Conservation (phyloP, 92 coral and sea anemone genomes). For the Pocillopora meandrina region DNA sequence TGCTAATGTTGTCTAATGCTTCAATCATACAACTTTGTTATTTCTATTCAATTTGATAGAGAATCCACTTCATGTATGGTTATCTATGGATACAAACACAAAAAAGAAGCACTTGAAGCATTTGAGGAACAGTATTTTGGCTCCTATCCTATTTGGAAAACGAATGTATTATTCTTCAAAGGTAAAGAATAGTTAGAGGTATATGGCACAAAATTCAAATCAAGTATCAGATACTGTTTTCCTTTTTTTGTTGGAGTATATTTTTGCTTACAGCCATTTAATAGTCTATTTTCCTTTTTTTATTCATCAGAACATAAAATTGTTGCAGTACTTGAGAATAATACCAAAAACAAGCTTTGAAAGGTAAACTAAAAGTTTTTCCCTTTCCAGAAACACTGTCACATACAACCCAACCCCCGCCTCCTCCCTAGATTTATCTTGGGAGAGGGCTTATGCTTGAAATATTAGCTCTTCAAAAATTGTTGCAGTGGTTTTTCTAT, state of each 20-base stretch:
- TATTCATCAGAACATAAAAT: slow-evolving; percentile 10
- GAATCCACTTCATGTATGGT: slow-evolving; percentile 46
- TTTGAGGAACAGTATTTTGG: slow-evolving; percentile 62
- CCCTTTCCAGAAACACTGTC: too few species aligned
- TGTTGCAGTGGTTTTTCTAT: too few species aligned
- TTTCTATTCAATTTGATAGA: neutral
- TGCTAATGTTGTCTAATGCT: too few species aligned
- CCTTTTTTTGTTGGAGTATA: neutral
- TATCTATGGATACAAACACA: slow-evolving; percentile 39
- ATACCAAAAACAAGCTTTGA: slow-evolving; percentile 18
- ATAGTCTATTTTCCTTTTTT: neutral
- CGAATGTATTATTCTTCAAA: slow-evolving; percentile 61
- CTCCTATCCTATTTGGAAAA: slow-evolving; percentile 68
- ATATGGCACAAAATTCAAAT: neutral
- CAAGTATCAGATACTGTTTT: neutral
- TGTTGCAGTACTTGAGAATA: slow-evolving; percentile 5
- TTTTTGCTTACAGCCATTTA: neutral
- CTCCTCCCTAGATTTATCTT: too few species aligned
- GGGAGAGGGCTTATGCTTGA: too few species aligned
- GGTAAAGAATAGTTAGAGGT: slow-evolving; percentile 6
- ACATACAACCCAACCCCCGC: too few species aligned
- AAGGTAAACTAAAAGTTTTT: neutral
- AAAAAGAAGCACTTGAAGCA: slow-evolving; percentile 42
- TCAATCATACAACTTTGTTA: neutral
- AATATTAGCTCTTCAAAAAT: too few species aligned